phyloP scores from a whole-genome alignment of 2,797 vertebrate genomes.

The Hydrocynus forskahlii region DNA sequence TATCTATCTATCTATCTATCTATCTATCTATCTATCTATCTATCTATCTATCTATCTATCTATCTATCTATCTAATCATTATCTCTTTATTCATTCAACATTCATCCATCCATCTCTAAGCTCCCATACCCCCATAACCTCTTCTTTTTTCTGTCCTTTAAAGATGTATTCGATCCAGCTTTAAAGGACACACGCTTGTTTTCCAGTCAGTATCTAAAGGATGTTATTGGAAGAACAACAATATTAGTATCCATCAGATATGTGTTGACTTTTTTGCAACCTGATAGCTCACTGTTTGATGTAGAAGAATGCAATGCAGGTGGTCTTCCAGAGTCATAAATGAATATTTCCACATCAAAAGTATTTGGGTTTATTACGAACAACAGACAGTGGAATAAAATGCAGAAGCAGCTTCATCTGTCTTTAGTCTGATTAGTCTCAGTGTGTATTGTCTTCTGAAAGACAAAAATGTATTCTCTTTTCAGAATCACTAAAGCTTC shows the following conservation, averaged over 20 bases:
- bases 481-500: not conserved
- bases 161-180: slow-evolving; percentile 3
- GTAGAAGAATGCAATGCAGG: not conserved
- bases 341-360: not conserved
- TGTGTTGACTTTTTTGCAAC: not conserved
- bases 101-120: not conserved
- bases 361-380: not conserved
- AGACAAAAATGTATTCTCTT: not conserved
- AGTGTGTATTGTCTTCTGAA: not conserved
- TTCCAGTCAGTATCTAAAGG: slow-evolving; percentile 30
- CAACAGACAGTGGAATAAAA: not conserved
- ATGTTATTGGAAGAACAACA: slow-evolving; percentile 5
- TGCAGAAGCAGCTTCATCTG: not conserved
- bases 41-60: not conserved
- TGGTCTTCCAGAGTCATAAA: not conserved
- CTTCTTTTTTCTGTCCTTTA: not conserved
- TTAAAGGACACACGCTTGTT: slow-evolving; percentile 9
- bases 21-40: not conserved
- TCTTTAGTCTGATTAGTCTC: not conserved
- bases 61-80: not conserved
- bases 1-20: not conserved
- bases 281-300: slow-evolving; percentile 8
- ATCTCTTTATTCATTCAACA: not conserved
- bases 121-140: too few species aligned
- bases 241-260: not conserved